Percentiles rank a stretch among this genome's conserved stretches.
Conservation (phyloP, 2,888 invertebrate genomes). For the Trissoscelio sp. region DNA sequence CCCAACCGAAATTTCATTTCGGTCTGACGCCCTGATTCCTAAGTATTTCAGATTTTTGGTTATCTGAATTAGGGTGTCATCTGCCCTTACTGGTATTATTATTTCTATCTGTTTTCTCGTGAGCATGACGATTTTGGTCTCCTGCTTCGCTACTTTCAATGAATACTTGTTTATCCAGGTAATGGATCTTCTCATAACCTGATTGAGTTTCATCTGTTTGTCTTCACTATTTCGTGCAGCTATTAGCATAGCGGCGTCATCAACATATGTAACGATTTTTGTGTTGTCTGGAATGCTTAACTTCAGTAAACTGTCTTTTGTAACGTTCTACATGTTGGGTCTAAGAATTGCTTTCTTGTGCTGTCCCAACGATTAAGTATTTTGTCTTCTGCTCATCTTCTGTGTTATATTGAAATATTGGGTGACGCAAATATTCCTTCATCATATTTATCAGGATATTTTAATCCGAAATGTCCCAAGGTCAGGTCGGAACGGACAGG, state of each 20-base stretch:
- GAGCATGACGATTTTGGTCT: too few relatives aligned
- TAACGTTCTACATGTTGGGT: slow-evolving; percentile 56
- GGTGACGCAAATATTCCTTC: too few relatives aligned
- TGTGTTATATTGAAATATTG: too few relatives aligned
- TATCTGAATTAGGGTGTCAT: slow-evolving; percentile 18
- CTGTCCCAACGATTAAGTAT: too few relatives aligned
- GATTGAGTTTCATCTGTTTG: neutral
- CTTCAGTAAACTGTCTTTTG: slow-evolving; percentile 39
- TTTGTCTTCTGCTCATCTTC: too few relatives aligned
- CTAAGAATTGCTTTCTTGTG: neutral
- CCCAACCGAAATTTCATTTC: too few relatives aligned
- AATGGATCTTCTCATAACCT: slow-evolving; percentile 1
- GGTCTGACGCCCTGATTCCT: too few relatives aligned
- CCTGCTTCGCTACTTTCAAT: too few relatives aligned
- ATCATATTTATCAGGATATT: too few relatives aligned
- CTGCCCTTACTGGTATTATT: slow-evolving; percentile 30
- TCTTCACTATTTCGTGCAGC: neutral
- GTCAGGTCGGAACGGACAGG: too few relatives aligned
- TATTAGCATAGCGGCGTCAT: neutral
- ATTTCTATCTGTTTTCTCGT: neutral
- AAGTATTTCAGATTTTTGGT: slow-evolving; percentile 65
- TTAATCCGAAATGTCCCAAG: too few relatives aligned
- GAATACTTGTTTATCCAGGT: neutral
- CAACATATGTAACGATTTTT: neutral
- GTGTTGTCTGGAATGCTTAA: neutral